Conservation (phyloP, 2,797 vertebrate species). For the Capromys pilorides region DNA sequence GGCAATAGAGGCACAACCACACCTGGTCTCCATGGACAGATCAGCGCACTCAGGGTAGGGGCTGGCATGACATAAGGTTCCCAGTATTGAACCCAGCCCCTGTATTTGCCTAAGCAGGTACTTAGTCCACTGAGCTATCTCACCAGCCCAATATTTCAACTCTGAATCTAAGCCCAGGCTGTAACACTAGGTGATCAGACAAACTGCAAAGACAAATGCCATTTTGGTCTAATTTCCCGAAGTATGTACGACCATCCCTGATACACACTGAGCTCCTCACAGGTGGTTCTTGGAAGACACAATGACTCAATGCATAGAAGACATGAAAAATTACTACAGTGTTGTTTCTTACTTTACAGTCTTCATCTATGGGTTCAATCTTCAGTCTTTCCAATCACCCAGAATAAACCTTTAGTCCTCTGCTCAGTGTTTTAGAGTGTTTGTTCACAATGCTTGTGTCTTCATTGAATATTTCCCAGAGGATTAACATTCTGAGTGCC, state of each 20-base stretch:
- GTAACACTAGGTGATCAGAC: not conserved
- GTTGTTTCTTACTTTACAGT: not conserved
- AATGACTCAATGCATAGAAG: not conserved
- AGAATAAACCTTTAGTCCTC: not conserved
- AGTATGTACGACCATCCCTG: not conserved
- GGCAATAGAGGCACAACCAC: too few species aligned
- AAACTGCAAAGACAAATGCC: not conserved
- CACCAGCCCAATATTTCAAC: not conserved
- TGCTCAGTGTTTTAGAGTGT: not conserved
- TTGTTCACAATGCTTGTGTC: not conserved
- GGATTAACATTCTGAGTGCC: not conserved
- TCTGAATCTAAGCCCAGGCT: not conserved
- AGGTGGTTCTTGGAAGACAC: not conserved
- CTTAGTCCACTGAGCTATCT: too few species aligned
- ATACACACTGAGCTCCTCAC: not conserved
- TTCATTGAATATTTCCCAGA: constrained; percentile 2
- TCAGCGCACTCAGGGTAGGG: too few species aligned
- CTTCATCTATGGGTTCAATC: not conserved
- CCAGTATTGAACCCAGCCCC: too few species aligned
- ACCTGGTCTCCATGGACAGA: too few species aligned
- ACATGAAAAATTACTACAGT: not conserved
- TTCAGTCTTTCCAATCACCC: not conserved
- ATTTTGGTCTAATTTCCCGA: not conserved
- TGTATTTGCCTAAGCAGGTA: too few species aligned
- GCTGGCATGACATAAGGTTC: too few species aligned